Base-by-base conservation (phyloP, 2,888 invertebrate species). In the Allolobophora icterica region DNA sequence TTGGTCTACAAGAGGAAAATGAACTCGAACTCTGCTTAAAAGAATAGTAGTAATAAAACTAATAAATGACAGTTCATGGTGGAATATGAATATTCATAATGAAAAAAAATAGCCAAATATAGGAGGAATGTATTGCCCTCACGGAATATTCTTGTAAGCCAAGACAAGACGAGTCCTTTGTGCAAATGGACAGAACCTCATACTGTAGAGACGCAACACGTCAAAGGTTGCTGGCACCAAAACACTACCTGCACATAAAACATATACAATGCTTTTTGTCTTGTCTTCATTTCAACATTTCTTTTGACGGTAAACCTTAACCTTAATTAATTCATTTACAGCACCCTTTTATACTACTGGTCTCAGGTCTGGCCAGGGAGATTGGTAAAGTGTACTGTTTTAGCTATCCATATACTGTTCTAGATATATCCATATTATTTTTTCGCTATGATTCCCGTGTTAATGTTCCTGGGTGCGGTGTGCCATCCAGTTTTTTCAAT, bases 101-200 rank as follows among this genome's bases (percentile, higher is more conserved):
- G 52, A 24, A 52, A 52, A 24, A 3, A 24, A 52, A 52, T 52
- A 52, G 52, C 24, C 52, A 52, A 1, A 71, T 52, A 52, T 52
- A 52, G 52, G 42, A 52, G 52, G 52, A 52, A n/a, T 71, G n/a
- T n/a, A n/a, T 71, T 52, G 19, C 24, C 30, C 71, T 71, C 92
- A 94, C 94, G 95, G 95, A 92, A 96, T 95, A 33, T 95, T 94
- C 93, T 96, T 96, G 91, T 95, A 94, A 21, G 94, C 93, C 35
- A 96, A 94, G 42, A 96, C 95, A 19, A 96, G 94, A 34, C 96
- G 93, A 83, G 96, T 95, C 91, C 96, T 94, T 91, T 96, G 96
- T 40, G 96, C 95, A 92, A 94, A 96, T 19, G 96, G 96, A 93
- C 96, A 96, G 93, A 95, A 96, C 92, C 95, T 93, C 95, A 95